Base-by-base conservation (phyloP, 2,888 invertebrate species). In the Aphodius granarius region DNA sequence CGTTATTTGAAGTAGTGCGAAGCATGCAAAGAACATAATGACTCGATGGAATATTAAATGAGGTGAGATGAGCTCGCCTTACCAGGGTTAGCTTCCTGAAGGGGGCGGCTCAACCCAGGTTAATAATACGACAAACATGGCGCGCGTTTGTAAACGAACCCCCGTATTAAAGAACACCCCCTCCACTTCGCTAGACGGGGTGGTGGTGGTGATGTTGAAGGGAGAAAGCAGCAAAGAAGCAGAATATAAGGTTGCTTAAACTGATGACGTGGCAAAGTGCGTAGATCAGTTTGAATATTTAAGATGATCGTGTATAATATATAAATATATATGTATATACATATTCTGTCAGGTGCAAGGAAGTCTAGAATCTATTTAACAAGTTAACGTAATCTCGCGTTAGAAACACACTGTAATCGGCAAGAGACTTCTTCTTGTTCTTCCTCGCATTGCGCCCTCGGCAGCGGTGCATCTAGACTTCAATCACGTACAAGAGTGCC, bases 21-120 rank as follows among this genome's bases (percentile, higher is more conserved):
- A 18, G 19, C 68, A 21, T 68, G 68, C 22, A 68, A 68, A 68
- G 68, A 68, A 68, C 19, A 20, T 68, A 68, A 68, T 68, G 68
- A 22, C 68, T 68, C 68, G 68, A 68, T 68, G 68, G 68, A 68
- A 68, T 68, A 68, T 68, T 21, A 68, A 68, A 68, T 22, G 68
- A 68, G 68, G 20, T n/a, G 15, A 68, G 68, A 68, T 68, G 68
- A 68, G 68, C n/a, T 68, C 22, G 68, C n/a, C 21, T 20, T 68
- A 21, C 20, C 68, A 68, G n/a, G 19, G 20, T 21, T 43, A 5
- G 23, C 43, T 43, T 43, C 43, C 43, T 43, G 68, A 20, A 68
- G 68, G 21, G n/a, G 68, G 19, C 68, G 22, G 68, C 68, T 68
- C 22, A 68, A 21, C 21, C 68, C 68, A n/a, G 20, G 68, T 68